Evolutionary conservation across 2,888 invertebrate genomes (phyloP).

Genomic region (Acanthococcus lagerstroemiae): DNA sequence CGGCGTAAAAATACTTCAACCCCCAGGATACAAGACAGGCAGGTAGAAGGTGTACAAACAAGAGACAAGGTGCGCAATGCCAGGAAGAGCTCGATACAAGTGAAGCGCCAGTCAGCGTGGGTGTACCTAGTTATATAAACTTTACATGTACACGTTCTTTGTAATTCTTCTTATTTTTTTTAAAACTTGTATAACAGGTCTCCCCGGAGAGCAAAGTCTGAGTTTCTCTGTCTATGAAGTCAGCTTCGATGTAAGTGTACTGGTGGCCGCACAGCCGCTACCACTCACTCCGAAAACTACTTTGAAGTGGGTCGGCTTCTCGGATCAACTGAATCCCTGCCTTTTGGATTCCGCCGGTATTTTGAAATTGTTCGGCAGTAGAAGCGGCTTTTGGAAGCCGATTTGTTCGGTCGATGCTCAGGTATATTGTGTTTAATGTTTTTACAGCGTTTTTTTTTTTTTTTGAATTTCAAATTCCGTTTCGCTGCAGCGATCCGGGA

Average conservation of each 20-base stretch:
- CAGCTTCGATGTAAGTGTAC: conserved; percentile 28
- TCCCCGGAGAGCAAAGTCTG: conserved; percentile 42
- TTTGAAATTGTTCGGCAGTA: conserved; percentile 50
- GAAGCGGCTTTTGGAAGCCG: conserved; percentile 65
- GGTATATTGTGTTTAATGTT: conserved; percentile 44
- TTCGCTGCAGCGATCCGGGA: no score
- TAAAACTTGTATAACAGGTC: conserved; percentile 40
- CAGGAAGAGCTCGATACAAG: no score
- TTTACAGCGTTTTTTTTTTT: not conserved
- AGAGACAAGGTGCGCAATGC: no score
- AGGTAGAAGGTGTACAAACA: no score
- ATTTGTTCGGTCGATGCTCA: conserved; percentile 63
- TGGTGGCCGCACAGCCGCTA: conserved; percentile 40
- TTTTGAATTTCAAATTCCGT: not conserved
- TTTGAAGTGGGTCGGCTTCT: conserved; percentile 67
- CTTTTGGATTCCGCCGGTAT: conserved; percentile 69
- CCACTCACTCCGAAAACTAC: conserved; percentile 58
- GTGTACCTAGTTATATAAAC: no score
- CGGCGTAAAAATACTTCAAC: no score
- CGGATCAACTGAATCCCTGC: conserved; percentile 70
- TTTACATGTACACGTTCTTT: no score
- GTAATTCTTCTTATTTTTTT: conserved; percentile 30
- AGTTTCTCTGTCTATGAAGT: conserved; percentile 43
- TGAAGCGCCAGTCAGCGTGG: no score
- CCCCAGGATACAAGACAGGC: no score